Percentiles rank a stretch among this genome's conserved stretches.
These are phyloP conservation scores for Drosophila borealis DNA, from an alignment of 2,888 invertebrate genomes.

Conservation along the genomic window DNA sequence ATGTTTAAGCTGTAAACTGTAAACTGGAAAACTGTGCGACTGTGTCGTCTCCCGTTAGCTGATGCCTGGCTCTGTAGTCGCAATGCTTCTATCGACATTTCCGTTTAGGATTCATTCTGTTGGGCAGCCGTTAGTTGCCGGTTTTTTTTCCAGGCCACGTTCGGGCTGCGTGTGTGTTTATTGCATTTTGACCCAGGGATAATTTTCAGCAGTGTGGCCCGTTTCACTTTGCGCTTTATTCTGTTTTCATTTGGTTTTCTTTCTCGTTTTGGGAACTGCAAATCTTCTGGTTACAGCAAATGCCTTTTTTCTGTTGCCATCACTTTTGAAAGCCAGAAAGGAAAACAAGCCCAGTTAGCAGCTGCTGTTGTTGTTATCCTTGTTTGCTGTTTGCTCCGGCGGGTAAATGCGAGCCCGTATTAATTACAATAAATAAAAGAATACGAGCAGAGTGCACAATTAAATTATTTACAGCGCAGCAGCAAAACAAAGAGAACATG, in stretches of 20 bases:
- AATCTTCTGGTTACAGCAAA: constrained; percentile 32
- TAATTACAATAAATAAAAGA: constrained; percentile 26
- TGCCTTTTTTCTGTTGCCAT: constrained; percentile 26
- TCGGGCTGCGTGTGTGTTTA: constrained; percentile 46
- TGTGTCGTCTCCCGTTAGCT: constrained; percentile 45
- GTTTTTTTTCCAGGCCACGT: constrained; percentile 22
- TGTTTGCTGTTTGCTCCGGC: neutral
- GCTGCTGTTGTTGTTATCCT: constrained; percentile 9
- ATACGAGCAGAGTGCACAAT: constrained; percentile 4
- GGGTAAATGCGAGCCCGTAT: constrained; percentile 14
- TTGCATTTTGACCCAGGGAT: constrained; percentile 67
- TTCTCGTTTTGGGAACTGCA: constrained; percentile 22
- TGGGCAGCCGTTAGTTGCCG: constrained; percentile 65
- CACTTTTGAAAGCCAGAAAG: constrained; percentile 15
- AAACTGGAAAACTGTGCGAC: constrained; percentile 60
- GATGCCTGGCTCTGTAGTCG: constrained; percentile 33
- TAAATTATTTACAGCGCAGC: constrained; percentile 17
- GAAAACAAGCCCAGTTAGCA: constrained; percentile 31
- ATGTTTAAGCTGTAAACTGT: constrained; percentile 41
- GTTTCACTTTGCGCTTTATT: constrained; percentile 55
- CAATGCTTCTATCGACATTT: constrained; percentile 79
- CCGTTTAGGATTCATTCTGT: constrained; percentile 80
- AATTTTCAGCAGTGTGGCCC: constrained; percentile 47
- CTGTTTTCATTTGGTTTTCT: constrained; percentile 39
- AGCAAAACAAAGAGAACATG: constrained; percentile 1